Base-by-base conservation (phyloP, 2,113 vertebrate genomes). In the Cavia aperea region DNA sequence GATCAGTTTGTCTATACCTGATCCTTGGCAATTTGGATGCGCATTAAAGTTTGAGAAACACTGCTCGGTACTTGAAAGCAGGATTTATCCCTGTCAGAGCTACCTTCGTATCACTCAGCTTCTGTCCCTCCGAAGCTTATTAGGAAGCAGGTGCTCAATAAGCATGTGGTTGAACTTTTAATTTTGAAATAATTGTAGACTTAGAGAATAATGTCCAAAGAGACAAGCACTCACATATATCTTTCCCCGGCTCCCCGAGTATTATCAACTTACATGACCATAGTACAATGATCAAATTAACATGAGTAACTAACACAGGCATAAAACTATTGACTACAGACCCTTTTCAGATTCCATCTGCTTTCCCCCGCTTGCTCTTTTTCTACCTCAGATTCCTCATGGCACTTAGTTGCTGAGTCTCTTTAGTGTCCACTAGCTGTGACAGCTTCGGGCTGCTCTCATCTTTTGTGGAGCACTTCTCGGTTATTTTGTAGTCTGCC, bases 181-280 rank as follows among this genome's bases (percentile, higher is more conserved):
- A 81, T 78, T 90, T 93, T 72, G 11, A 93, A 90, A 62, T 83
- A 15, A 63, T n/a, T 70, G 81, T 16, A 68, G 63, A 81, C 82
- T 81, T 73, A 68, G 31, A 56, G 90, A 81, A 83, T 90, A 90
- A 21, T 7, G 49, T 29, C 29, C 29, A 58, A 63, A 86, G 54
- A 81, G 24, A 70, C 12, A 7, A 39, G 1, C 39, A 16, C 63
- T 81, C 46, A 51, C 65, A 56, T 33, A 56, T 16, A 63, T 58
- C 51, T 21, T 39, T 43, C 13, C 9, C 46, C 62, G 56, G n/a
- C 49, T 82, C 56, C 73, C 11, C 21, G 31, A 21, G 16, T 15
- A 43, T 26, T 56, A 86, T 33, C 11, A 86, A 31, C 72, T 70
- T 78, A 51, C 5, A 9, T 33, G 62, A 23, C 66, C 29, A 46